Base-by-base conservation (phyloP, 2,797 vertebrate genomes). In the Adelosebastes latens region DNA sequence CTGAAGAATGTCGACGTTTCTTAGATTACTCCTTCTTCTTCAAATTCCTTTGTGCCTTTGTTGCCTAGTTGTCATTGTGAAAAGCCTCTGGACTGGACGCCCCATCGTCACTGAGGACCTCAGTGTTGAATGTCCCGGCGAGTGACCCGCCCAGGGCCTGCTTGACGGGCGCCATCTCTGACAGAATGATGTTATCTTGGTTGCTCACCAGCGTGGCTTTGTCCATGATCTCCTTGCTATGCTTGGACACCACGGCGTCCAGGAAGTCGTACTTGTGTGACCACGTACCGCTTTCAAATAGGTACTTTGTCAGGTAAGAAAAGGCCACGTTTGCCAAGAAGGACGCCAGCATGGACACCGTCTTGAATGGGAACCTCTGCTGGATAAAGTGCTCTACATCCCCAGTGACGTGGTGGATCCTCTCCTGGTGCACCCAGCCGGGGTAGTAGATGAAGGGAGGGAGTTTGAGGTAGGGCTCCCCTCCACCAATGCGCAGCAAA, bases 221-320 rank as follows among this genome's bases (percentile, higher is more conserved):
- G 94, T 99, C 98, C 98, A 99, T 99, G 74, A 97, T 98, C 92
- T 99, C 98, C 81, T 96, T 96, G 88, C 98, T 99, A 89, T 99
- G 97, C 90, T 96, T 98, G 68, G 98, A 97, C 63, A 99, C 96
- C 67, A 99, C 98, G 4, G 97, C 97, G 79, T 99, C 97, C 72
- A 99, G 92, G 77, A 99, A 96, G 94, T 99, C 98, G 66, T 98
- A 95, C 90, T 97, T 99, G 62, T 98, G 98, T 31, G 97, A 96
- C 79, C 98, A 90, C 63, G 87, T 96, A 24, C 98, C 98, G 18
- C 97, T 99, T 93, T 99, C 98, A 90, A 99, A 99, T 8, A 99
- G 92, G 75, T 98, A 99, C 90, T 99, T 99, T 83, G 96, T 95
- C 86, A 97, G 81, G 84, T 98, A 97, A 42, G 98, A 99, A 83